phyloP scores from a whole-genome alignment of 2,113 vertebrate genomes.

The Boleophthalmus pectinirostris region DNA sequence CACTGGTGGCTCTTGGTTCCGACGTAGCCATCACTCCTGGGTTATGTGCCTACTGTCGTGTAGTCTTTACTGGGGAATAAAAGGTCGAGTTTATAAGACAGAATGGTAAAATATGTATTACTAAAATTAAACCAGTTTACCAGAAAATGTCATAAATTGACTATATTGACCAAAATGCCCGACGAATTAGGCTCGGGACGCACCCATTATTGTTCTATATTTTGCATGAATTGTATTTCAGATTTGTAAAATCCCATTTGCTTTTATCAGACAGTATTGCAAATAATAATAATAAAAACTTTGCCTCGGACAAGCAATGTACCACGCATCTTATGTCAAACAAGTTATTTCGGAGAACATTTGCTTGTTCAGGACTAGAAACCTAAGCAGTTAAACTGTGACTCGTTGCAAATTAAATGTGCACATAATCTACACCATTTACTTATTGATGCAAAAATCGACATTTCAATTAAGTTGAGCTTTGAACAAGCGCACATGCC shows the following conservation, averaged over 20 bases:
- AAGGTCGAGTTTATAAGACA: constrained; percentile 24
- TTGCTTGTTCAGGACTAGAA: neutral
- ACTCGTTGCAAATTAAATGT: constrained; percentile 2
- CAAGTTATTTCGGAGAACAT: neutral
- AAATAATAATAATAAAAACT: neutral
- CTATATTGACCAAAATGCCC: constrained; percentile 11
- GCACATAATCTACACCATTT: constrained; percentile 16
- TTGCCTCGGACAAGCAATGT: neutral
- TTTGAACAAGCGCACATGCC: constrained; percentile 34
- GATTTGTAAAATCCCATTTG: neutral
- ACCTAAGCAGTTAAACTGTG: constrained; percentile 4
- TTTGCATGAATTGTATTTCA: neutral
- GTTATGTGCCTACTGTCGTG: constrained; percentile 25
- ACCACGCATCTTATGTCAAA: neutral
- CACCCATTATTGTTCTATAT: constrained; percentile 12
- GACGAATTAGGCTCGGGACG: constrained; percentile 40
- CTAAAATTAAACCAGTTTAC: neutral
- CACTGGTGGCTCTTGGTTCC: constrained; percentile 86
- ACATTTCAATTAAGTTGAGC: constrained; percentile 64
- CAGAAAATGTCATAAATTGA: neutral
- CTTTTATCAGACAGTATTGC: neutral
- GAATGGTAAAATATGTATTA: neutral
- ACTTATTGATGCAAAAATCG: constrained; percentile 49
- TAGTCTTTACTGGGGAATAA: constrained; percentile 50
- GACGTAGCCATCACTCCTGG: constrained; percentile 88